Percentiles rank a stretch among this genome's conserved stretches.
phyloP scores from a whole-genome alignment of 2,113 vertebrate species.

The Sander vitreus region DNA sequence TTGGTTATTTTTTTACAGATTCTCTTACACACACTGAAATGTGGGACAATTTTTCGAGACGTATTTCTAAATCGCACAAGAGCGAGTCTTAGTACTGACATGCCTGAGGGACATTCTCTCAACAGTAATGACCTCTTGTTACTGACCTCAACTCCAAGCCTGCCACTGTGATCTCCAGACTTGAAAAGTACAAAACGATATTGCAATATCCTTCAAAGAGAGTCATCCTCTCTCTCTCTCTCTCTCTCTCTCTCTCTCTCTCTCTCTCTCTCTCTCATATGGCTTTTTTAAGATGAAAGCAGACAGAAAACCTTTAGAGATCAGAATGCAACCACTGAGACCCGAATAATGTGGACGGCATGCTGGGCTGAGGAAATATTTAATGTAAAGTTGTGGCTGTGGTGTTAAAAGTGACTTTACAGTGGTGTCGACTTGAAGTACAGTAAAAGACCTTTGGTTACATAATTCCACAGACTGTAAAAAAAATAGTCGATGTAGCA shows the following conservation, averaged over 20 bases:
- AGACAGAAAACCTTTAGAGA: conserved; percentile 59
- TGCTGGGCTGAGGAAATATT: conserved; percentile 45
- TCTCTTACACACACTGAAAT: conserved; percentile 14
- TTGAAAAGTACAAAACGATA: conserved; percentile 57
- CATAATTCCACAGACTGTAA: conserved; percentile 2
- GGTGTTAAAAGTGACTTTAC: conserved; percentile 33
- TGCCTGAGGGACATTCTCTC: conserved; percentile 32
- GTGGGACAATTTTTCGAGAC: conserved; percentile 1
- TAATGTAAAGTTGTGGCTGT: conserved; percentile 37
- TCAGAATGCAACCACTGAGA: conserved; percentile 22
- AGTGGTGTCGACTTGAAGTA: background rate
- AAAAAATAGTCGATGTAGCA: no score
- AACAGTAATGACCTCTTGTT: conserved; percentile 47
- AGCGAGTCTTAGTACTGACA: background rate
- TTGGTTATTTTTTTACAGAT: conserved; percentile 15
- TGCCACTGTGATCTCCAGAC: conserved; percentile 25
- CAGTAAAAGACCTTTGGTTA: conserved; percentile 10
- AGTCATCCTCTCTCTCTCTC: background rate
- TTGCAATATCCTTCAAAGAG: conserved; percentile 42
- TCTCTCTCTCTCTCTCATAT: conserved; percentile 1
- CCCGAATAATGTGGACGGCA: conserved; percentile 11
- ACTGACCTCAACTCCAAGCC: conserved; percentile 51
- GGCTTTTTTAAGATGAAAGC: conserved; percentile 65
- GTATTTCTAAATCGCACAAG: conserved; percentile 26
- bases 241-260: conserved; percentile 2